A percentile compares a stretch with the other conserved stretches of the same genome.
phyloP scores from a whole-genome alignment of 1,140 invertebrate species.

The Drosophila sturtevanti region DNA sequence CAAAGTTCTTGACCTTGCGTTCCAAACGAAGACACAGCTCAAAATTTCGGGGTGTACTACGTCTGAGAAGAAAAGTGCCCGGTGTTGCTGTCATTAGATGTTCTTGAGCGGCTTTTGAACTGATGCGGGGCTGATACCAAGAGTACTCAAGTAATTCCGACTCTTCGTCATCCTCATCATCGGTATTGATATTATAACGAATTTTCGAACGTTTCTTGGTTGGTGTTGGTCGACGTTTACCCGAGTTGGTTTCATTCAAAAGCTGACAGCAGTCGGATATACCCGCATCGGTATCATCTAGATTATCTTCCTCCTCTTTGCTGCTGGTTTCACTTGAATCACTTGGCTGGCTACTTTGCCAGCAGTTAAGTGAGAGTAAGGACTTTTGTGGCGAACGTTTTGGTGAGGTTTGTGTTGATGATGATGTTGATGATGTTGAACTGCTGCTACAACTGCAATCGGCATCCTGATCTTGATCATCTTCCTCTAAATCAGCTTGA shows the following conservation, averaged over 20 bases:
- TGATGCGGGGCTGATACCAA: constrained; percentile 76
- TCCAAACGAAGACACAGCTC: constrained; percentile 66
- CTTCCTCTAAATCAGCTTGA: constrained; percentile 74
- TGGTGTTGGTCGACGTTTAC: constrained; percentile 41
- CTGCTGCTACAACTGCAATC: constrained; percentile 60
- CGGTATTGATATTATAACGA: constrained; percentile 49
- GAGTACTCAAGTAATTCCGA: constrained; percentile 53
- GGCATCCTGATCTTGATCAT: constrained; percentile 58
- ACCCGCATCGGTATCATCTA: constrained; percentile 64
- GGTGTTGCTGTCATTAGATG: constrained; percentile 55
- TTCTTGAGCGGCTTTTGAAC: constrained; percentile 60
- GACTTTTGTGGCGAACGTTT: constrained; percentile 71
- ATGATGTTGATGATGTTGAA: constrained; percentile 24
- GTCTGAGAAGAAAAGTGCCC: constrained; percentile 69
- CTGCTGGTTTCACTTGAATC: constrained; percentile 57
- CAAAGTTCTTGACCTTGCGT: constrained; percentile 62
- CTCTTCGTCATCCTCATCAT: constrained; percentile 52
- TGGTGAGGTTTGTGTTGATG: constrained; percentile 33
- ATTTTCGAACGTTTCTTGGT: constrained; percentile 35
- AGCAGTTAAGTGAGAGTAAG: constrained; percentile 73
- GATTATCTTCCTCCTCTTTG: constrained; percentile 35
- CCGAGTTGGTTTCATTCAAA: constrained; percentile 46
- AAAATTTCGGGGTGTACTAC: constrained; percentile 57
- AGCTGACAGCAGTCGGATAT: constrained; percentile 76
- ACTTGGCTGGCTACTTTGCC: constrained; percentile 70